Percentiles rank a stretch among this genome's conserved stretches.
phyloP scores from a whole-genome alignment of 2,797 vertebrate species.

The Brachyalestes nurse region DNA sequence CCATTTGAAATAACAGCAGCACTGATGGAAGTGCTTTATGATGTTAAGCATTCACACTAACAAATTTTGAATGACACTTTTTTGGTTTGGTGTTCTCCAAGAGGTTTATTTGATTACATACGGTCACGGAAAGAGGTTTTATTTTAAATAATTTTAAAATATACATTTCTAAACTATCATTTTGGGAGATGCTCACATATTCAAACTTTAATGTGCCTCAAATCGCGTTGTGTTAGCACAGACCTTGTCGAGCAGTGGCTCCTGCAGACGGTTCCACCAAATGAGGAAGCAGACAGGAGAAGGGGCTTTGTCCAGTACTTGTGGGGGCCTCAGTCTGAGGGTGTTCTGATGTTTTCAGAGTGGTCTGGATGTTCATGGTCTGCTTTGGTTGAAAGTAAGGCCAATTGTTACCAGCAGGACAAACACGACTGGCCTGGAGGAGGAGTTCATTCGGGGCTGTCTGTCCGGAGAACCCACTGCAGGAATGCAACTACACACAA shows the following conservation, averaged over 20 bases:
- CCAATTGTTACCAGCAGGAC: background rate
- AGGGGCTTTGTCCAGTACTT: background rate
- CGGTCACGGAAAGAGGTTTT: no score
- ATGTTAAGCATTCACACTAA: no score
- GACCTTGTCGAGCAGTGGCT: constrained; percentile 37
- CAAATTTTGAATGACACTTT: background rate
- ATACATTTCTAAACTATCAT: no score
- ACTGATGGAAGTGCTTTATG: background rate
- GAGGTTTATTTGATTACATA: no score
- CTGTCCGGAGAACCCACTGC: background rate
- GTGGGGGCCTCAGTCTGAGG: constrained; percentile 15
- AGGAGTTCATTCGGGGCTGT: background rate
- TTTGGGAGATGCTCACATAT: background rate
- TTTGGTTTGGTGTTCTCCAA: background rate
- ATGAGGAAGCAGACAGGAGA: background rate
- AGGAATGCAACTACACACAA: background rate
- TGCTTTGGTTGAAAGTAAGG: background rate
- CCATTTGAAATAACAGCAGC: background rate
- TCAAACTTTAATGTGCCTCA: background rate
- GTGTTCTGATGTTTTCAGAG: background rate
- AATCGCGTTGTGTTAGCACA: constrained; percentile 17
- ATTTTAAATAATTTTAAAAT: no score
- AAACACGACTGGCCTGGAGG: background rate
- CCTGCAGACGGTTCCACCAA: background rate
- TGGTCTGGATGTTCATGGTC: background rate